Base-by-base conservation (phyloP, 2,113 vertebrate species). In the Corynorhinus townsendii region DNA sequence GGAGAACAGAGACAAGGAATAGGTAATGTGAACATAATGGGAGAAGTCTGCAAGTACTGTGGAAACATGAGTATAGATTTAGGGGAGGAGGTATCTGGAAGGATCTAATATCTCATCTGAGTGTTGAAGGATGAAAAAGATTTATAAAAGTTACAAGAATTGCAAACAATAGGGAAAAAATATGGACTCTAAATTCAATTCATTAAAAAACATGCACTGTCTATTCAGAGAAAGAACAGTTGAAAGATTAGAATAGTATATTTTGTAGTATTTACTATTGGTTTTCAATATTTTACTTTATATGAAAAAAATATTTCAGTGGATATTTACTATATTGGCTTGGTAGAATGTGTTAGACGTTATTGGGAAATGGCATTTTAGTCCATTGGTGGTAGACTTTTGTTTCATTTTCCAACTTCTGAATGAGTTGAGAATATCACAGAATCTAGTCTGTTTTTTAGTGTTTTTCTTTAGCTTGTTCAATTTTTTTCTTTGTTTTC, bases 341-440 rank as follows among this genome's bases (percentile, higher is more conserved):
- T 91, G 26, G 24, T 75, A 30, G 47, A 86, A 19, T 77, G 12
- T 56, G 1, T 84, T 76, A 72, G 20, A 26, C 2, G 0, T 89
- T 62, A 12, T 5, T 66, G 54, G 79, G 5, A 93, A 86, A 24
- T 73, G 85, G 12, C 9, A 35, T 76, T 93, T 86, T 38, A 76
- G 1, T 62, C 24, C 12, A 19, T 56, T 80, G 11, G 11, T 88
- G 17, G 7, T 8, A 77, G 45, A 59, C 11, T 54, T 90, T 16
- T 79, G 14, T 77, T 89, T 88, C 56, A n/a, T 89, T 52, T 94
- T 84, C 45, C 38, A 95, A 22, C 7, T 94, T 93, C 71, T 49
- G 30, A 91, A 45, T 75, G 15, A 75, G 16, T 66, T 72, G 5
- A 81, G 22, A 54, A 30, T 45, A 59, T 38, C 76, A 15, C 12